phyloP scores from a whole-genome alignment of 2,888 invertebrate species.

The Drosophila birchii region DNA sequence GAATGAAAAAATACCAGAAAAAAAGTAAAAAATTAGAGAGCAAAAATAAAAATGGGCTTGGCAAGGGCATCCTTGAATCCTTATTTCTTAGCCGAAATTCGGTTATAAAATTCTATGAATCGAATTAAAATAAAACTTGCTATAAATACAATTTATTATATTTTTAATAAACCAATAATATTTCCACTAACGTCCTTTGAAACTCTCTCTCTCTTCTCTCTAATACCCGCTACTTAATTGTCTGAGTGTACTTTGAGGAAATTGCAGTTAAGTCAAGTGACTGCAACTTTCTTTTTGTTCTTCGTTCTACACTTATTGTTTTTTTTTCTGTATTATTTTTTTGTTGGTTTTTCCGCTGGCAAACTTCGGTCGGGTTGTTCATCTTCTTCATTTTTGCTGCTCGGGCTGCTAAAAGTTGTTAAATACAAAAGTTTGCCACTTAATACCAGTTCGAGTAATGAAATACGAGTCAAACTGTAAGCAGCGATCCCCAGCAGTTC shows the following conservation, averaged over 20 bases:
- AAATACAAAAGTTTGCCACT: conserved; percentile 80
- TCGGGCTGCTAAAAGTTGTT: conserved; percentile 75
- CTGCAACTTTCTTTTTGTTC: conserved; percentile 64
- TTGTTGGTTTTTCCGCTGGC: conserved; percentile 37
- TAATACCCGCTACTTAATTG: neutral
- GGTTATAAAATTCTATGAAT: too few relatives aligned
- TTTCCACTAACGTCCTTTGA: neutral
- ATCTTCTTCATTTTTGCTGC: conserved; percentile 69
- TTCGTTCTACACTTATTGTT: conserved; percentile 23
- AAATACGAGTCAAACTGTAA: conserved; percentile 69
- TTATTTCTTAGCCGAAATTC: too few relatives aligned
- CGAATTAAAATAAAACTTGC: too few relatives aligned
- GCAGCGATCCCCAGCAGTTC: conserved; percentile 14
- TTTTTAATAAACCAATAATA: neutral
- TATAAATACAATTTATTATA: neutral
- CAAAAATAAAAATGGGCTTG: too few relatives aligned
- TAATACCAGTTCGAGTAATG: conserved; percentile 80
- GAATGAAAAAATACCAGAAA: too few relatives aligned
- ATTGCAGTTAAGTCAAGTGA: conserved; percentile 75
- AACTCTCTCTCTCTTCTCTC: neutral
- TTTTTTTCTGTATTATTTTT: conserved; percentile 22
- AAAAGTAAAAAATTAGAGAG: too few relatives aligned
- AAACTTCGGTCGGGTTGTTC: conserved; percentile 57
- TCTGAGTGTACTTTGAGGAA: conserved; percentile 11
- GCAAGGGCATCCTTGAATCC: too few relatives aligned